Evolutionary conservation across 2,888 invertebrate genomes (phyloP), one percentile per base, ranked within the genome.

Genomic region (Zaprionus bogoriensis): DNA sequence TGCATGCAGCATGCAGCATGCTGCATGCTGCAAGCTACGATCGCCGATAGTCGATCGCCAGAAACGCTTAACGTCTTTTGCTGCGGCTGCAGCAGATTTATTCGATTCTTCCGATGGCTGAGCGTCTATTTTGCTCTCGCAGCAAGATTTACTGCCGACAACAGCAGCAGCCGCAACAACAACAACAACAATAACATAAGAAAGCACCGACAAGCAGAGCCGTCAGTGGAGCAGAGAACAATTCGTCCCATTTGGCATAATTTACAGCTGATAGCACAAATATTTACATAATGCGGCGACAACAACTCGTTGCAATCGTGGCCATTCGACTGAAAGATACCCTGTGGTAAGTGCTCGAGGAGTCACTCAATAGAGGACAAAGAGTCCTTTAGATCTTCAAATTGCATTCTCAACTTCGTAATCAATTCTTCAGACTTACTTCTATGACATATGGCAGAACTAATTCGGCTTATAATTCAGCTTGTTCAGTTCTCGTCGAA

Each of bases 51-150:
- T 58, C 65, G 75, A 81, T 81, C 80, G 85, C 62, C 80, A 67
- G 51, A 68, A 72, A 61, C 80, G 83, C 76, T 79, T 79, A 82
- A 46, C 63, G 62, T 78, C 67, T 55, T n/a, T n/a, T n/a, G n/a
- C 32, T 44, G 20, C 22, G 48, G 53, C 23, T 12, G 39, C 28
- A 38, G 25, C 42, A 74, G 81, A 80, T 81, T 78, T 75, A 68
- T 77, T 62, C 62, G 57, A 67, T 70, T 70, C 32, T 9, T 42
- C 14, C 38, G 55, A 47, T 57, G 51, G 55, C 52, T 55, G 42
- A 47, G 51, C 67, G n/a, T n/a, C 50, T 44, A 27, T 28, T 36
- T 36, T 51, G 39, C 23, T 55, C 61, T 76, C 58, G 72, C 66
- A 72, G 59, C 30, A 48, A 60, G 69, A 80, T 77, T 74, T 77